Conservation (phyloP, 2,888 invertebrate genomes). For the Vesta saturnalis region DNA sequence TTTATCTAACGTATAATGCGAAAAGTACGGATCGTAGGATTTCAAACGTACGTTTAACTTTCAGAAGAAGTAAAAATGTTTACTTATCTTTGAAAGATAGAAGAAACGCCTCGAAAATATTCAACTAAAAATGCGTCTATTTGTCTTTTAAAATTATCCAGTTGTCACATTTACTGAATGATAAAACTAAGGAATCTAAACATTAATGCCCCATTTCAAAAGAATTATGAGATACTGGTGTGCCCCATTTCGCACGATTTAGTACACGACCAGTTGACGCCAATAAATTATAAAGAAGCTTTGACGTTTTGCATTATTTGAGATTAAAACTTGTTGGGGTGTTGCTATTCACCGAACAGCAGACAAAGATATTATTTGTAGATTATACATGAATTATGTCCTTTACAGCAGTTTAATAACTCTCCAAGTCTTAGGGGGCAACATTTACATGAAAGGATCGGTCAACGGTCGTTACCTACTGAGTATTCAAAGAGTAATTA, state of each 20-base stretch:
- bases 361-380: conserved; percentile 40
- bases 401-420: conserved; percentile 42
- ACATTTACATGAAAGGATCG: conserved; percentile 21
- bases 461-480: conserved; percentile 18
- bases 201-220: conserved; percentile 44
- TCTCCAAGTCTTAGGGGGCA: neutral
- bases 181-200: conserved; percentile 49
- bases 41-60: conserved; percentile 14
- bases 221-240: conserved; percentile 44
- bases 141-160: conserved; percentile 42
- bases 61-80: conserved; percentile 8
- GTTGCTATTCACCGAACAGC: conserved; percentile 28
- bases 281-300: conserved; percentile 44
- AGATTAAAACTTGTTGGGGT: conserved; percentile 44
- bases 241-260: conserved; percentile 48
- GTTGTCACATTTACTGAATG: conserved; percentile 46
- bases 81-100: conserved; percentile 8
- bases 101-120: conserved; percentile 3
- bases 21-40: conserved; percentile 24
- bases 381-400: conserved; percentile 40
- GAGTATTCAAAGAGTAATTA: conserved; percentile 10
- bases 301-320: conserved; percentile 40
- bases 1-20: conserved; percentile 29
- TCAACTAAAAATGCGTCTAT: conserved; percentile 17
- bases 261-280: conserved; percentile 47